Evolutionary conservation across 2,797 vertebrate genomes (phyloP), one percentile per base, ranked within the genome.

Genomic region (Cryptoblepharus egeriae): DNA sequence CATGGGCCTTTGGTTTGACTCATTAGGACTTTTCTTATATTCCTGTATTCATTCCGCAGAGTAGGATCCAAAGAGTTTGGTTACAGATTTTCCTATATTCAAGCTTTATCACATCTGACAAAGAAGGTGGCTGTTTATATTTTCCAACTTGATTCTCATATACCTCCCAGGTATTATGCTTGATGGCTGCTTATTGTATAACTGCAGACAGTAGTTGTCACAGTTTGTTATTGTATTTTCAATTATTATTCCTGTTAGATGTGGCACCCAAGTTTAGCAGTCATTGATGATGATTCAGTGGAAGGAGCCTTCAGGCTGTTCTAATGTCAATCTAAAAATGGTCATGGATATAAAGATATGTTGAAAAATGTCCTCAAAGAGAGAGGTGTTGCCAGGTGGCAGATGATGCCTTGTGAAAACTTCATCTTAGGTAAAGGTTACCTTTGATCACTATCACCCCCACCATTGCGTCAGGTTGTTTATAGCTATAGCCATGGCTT

Each of bases 391-490:
- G 77, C 28, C 64, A 72, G 37, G 30, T 87, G 83, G 45, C 77
- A 32, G 70, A 84, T 30, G 22, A 67, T 30, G 64, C 68, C 0
- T 1, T 0, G 0, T 64, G 45, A 15, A 69, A 73, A 11, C 18
- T 75, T 90, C 79, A n/a, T 49, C 67, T 75, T 84, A 42, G 1
- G 39, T 72, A 75, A 28, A 73, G 61, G 64, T 57, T 79, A 28
- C n/a, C 8, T 42, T 42, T 58, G 55, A 75, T 75, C 65, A 45
- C 32, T 58, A n/a, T 64, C 30, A 55, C 5, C 26, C 79, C 45
- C 45, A 18, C 58, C 49, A 42, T 68, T 72, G 42, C 5, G 4
- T 78, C 37, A 20, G 60, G 42, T 2, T 16, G 18, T 73, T 72
- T 84, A 60, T 55, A 80, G 35, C 61, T 78, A 30, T 73, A 42